Conservation (phyloP, 2,888 invertebrate species). For the Apodemia zela region DNA sequence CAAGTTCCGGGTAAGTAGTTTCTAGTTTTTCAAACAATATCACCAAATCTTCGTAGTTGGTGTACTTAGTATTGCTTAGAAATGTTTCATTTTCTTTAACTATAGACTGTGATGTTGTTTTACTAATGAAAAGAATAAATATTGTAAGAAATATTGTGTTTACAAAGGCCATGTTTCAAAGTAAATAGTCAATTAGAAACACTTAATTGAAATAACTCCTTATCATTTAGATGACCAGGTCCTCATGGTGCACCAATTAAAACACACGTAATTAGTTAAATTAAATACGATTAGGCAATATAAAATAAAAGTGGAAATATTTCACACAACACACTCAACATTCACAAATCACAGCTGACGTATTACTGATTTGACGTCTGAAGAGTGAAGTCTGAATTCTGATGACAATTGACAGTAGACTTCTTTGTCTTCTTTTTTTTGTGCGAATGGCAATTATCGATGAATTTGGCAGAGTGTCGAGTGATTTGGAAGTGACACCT, state of each 20-base stretch:
- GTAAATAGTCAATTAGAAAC: slow-evolving; percentile 4
- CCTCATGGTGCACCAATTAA: background rate
- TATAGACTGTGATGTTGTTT: slow-evolving; percentile 53
- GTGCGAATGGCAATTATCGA: too few species aligned
- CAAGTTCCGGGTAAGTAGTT: slow-evolving; percentile 84
- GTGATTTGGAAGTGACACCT: too few species aligned
- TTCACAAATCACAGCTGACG: slow-evolving; percentile 14
- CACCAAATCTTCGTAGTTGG: slow-evolving; percentile 85
- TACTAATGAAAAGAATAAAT: slow-evolving; percentile 54
- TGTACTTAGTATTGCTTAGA: slow-evolving; percentile 81
- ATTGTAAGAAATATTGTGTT: slow-evolving; percentile 49
- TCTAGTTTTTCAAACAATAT: slow-evolving; percentile 82
- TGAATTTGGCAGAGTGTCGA: too few species aligned
- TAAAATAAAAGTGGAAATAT: background rate
- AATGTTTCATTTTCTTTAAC: slow-evolving; percentile 76
- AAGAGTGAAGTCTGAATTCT: background rate
- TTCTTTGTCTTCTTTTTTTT: background rate
- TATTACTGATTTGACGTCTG: background rate
- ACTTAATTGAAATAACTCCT: background rate
- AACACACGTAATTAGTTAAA: background rate
- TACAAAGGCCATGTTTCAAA: slow-evolving; percentile 18
- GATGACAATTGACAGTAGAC: background rate
- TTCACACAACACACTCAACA: background rate
- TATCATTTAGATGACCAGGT: background rate
- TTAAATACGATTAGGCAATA: background rate